A percentile compares a stretch with the other conserved stretches of the same genome.
phyloP scores from a whole-genome alignment of 2,113 vertebrate species.

The Hoplias malabaricus region DNA sequence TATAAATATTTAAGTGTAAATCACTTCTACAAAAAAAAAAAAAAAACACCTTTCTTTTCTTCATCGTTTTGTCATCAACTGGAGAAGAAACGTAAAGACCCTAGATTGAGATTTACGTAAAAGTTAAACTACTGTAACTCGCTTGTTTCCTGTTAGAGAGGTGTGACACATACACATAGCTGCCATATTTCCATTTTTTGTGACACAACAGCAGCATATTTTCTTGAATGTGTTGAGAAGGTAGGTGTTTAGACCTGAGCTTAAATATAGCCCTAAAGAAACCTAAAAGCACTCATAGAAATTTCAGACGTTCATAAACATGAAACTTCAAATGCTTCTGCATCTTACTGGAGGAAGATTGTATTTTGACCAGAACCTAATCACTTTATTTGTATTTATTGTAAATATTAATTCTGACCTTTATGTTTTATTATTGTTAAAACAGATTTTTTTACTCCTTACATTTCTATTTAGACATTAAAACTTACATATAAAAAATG shows the following conservation, averaged over 20 bases:
- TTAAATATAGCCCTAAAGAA: background rate
- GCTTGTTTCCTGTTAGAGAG: background rate
- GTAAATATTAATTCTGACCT: no score
- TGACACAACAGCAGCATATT: background rate
- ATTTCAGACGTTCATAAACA: no score
- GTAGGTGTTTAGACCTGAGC: background rate
- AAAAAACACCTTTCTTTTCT: background rate
- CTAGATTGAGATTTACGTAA: background rate
- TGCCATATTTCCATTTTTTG: background rate
- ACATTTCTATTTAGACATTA: no score
- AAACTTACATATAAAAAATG: no score
- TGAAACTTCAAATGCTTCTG: no score
- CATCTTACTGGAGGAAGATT: no score
- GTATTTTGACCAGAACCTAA: no score
- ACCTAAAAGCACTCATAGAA: background rate
- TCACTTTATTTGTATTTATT: no score
- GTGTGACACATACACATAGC: background rate
- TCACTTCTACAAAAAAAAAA: background rate
- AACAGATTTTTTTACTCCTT: no score
- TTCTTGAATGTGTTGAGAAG: background rate
- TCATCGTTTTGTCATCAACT: background rate
- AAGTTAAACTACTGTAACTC: background rate
- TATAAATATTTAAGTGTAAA: background rate
- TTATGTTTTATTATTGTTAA: no score
- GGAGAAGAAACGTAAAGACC: background rate